These are phyloP conservation scores for Elaphurus davidianus DNA, from an alignment of 2,113 vertebrate genomes.

Conservation along the genomic window DNA sequence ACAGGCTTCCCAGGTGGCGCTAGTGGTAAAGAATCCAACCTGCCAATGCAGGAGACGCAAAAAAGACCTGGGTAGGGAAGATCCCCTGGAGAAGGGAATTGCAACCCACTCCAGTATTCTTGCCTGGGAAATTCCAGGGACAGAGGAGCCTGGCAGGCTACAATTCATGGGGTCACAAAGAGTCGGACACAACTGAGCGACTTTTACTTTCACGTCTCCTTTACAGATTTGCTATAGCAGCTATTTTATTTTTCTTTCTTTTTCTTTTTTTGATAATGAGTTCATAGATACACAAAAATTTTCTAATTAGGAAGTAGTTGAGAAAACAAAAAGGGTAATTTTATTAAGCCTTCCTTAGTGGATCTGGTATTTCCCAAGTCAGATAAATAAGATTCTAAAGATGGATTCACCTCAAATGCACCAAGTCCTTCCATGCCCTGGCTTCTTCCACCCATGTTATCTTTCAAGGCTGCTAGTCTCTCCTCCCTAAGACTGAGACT, in stretches of 20 bases:
- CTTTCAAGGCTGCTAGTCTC: background rate
- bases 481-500: background rate
- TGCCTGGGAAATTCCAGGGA: background rate
- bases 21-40: background rate
- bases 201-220: background rate
- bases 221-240: background rate
- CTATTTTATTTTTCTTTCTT: background rate
- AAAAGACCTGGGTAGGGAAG: background rate
- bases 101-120: background rate
- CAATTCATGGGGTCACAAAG: background rate
- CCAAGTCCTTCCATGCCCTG: background rate
- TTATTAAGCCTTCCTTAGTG: background rate
- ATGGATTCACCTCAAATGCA: background rate
- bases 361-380: background rate
- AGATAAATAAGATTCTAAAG: background rate
- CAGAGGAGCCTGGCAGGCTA: background rate
- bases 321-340: background rate
- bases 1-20: accelerated
- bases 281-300: background rate
- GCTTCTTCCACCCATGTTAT: accelerated
- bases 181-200: accelerated
- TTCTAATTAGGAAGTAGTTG: background rate
- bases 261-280: background rate
- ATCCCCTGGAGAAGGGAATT: background rate
- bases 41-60: background rate